A percentile compares a stretch with the other conserved stretches of the same genome.
phyloP scores from a whole-genome alignment of 2,888 invertebrate genomes.

The Notodonta ziczac region DNA sequence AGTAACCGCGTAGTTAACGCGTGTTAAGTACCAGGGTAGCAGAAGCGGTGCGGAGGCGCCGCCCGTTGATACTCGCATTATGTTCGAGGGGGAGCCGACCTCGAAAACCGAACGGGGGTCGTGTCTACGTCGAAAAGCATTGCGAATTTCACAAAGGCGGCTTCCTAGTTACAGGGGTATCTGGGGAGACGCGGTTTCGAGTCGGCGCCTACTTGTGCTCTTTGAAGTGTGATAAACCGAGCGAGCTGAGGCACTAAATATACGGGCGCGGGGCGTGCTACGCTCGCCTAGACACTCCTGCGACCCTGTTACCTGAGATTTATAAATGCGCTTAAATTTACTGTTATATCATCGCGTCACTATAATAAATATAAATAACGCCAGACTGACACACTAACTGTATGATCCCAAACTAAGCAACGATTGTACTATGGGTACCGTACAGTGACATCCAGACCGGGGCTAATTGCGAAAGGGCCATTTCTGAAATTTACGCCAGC shows the following conservation, averaged over 20 bases:
- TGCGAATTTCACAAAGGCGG: constrained; percentile 78
- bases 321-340: constrained; percentile 59
- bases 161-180: constrained; percentile 72
- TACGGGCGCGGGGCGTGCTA: constrained; percentile 61
- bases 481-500: too few species aligned
- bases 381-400: too few species aligned
- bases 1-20: constrained; percentile 62
- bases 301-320: constrained; percentile 55
- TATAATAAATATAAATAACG: constrained; percentile 13
- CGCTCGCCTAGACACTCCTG: constrained; percentile 49
- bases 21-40: constrained; percentile 47
- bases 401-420: too few species aligned
- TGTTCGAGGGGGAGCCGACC: constrained; percentile 65
- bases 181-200: constrained; percentile 71
- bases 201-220: constrained; percentile 70
- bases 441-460: too few species aligned
- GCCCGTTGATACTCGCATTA: constrained; percentile 54
- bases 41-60: constrained; percentile 43
- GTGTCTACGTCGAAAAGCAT: constrained; percentile 69
- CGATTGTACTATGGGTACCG: too few species aligned
- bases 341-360: constrained; percentile 31
- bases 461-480: too few species aligned
- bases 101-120: constrained; percentile 79
- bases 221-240: constrained; percentile 81
- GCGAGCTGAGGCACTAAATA: constrained; percentile 65